Evolutionary conservation across 2,113 vertebrate genomes (phyloP).

Genomic region (Ammodytes dubius): DNA sequence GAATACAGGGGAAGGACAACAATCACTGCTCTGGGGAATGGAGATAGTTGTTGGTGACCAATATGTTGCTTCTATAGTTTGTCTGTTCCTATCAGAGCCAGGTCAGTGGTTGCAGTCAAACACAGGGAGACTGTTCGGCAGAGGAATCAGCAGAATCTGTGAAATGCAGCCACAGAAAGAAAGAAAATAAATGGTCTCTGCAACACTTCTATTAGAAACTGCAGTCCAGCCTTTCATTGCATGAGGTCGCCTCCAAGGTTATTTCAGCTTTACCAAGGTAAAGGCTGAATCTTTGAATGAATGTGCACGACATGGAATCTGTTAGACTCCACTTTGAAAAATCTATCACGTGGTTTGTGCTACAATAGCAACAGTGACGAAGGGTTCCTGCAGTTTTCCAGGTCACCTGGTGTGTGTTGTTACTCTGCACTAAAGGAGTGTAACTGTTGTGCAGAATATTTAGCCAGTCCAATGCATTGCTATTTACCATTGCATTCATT

Average conservation of each 20-base stretch:
- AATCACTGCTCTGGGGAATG: neutral
- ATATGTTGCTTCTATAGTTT: slow-evolving; percentile 26
- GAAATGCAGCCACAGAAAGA: slow-evolving; percentile 48
- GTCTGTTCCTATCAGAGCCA: slow-evolving; percentile 11
- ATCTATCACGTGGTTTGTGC: neutral
- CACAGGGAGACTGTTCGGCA: slow-evolving; percentile 7
- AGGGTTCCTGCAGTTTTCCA: slow-evolving; percentile 31
- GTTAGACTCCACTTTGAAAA: neutral
- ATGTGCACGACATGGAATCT: slow-evolving; percentile 8
- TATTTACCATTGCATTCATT: slow-evolving; percentile 13
- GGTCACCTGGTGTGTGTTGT: slow-evolving; percentile 24
- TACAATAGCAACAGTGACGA: neutral
- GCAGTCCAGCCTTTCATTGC: slow-evolving; percentile 8
- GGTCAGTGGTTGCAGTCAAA: slow-evolving; percentile 26
- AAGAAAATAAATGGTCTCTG: slow-evolving; percentile 27
- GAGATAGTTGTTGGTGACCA: slow-evolving; percentile 20
- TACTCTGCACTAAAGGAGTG: neutral
- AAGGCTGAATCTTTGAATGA: slow-evolving; percentile 16
- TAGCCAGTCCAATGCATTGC: neutral
- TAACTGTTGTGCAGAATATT: neutral
- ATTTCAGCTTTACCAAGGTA: neutral
- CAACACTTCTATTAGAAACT: slow-evolving; percentile 21
- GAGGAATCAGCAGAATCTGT: slow-evolving; percentile 51
- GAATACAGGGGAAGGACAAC: neutral
- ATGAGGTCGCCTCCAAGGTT: slow-evolving; percentile 13